Evolutionary conservation across 2,113 vertebrate genomes (phyloP).

Genomic region (Oryzias woworae): DNA sequence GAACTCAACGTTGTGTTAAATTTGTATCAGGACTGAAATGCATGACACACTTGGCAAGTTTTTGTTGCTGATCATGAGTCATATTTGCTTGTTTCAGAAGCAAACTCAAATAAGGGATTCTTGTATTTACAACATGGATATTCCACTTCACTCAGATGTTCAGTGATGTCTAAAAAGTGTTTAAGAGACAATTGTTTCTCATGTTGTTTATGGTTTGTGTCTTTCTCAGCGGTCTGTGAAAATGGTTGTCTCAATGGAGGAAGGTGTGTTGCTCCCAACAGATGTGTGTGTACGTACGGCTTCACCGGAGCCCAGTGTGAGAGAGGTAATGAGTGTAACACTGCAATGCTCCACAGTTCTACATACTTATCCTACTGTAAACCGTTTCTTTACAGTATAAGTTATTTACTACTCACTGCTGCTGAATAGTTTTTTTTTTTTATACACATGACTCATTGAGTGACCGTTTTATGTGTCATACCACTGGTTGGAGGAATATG

Average conservation of each 20-base stretch:
- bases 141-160: neutral
- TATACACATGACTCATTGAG: conserved; percentile 42
- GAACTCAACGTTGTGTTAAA: too few species aligned
- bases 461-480: conserved; percentile 51
- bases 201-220: conserved; percentile 25
- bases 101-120: too few species aligned
- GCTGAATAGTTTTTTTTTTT: conserved; percentile 15
- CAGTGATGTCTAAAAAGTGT: neutral
- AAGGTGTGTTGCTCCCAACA: conserved; percentile 92
- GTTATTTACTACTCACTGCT: conserved; percentile 13
- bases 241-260: conserved; percentile 94
- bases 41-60: too few species aligned
- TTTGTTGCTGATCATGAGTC: too few species aligned
- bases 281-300: conserved; percentile 95
- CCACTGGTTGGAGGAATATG: conserved; percentile 37
- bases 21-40: too few species aligned
- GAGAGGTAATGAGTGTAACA: conserved; percentile 82
- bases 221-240: conserved; percentile 91
- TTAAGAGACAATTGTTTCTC: neutral
- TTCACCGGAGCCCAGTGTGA: conserved; percentile 98
- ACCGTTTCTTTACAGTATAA: too few species aligned
- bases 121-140: too few species aligned
- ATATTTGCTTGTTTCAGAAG: too few species aligned
- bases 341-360: conserved; percentile 5
- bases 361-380: conserved; percentile 26